These are phyloP conservation scores for Sitta carolinensis DNA, from an alignment of 2,797 vertebrate species.

Conservation along the genomic window DNA sequence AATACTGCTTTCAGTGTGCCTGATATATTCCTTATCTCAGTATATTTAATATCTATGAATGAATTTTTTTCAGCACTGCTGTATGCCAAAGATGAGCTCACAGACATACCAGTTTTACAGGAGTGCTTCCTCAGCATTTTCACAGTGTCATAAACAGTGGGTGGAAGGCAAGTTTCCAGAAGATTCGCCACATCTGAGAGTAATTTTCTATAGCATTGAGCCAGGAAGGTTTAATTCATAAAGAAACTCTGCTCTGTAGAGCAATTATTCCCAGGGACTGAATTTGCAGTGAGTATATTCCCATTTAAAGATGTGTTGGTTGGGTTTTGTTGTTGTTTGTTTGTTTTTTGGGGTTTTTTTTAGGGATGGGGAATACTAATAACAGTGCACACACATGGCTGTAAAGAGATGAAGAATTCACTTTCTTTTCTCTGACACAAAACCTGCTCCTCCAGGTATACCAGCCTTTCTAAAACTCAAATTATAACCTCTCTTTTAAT, in stretches of 20 bases:
- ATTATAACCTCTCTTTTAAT: not conserved
- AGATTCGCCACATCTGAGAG: not conserved
- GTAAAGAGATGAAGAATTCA: not conserved
- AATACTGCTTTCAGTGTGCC: not conserved
- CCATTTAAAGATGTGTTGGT: not conserved
- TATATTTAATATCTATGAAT: constrained; percentile 24
- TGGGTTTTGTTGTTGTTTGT: not conserved
- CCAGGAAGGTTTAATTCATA: not conserved
- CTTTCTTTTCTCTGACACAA: not conserved
- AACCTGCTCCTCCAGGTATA: not conserved
- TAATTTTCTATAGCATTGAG: not conserved
- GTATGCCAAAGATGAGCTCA: constrained; percentile 12
- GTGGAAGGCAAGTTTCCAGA: constrained; percentile 27
- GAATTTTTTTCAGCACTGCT: not conserved
- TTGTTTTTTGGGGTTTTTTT: not conserved
- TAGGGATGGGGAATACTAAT: not conserved
- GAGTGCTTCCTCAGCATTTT: constrained; percentile 29
- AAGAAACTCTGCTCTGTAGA: not conserved
- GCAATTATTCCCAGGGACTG: not conserved
- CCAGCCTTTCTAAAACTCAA: not conserved
- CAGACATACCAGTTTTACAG: constrained; percentile 6
- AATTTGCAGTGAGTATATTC: not conserved
- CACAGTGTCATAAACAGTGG: constrained; percentile 9
- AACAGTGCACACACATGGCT: not conserved
- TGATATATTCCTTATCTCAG: not conserved